These are phyloP conservation scores for Magallana ariakensis DNA, from an alignment of 1,140 invertebrate species.

Conservation along the genomic window DNA sequence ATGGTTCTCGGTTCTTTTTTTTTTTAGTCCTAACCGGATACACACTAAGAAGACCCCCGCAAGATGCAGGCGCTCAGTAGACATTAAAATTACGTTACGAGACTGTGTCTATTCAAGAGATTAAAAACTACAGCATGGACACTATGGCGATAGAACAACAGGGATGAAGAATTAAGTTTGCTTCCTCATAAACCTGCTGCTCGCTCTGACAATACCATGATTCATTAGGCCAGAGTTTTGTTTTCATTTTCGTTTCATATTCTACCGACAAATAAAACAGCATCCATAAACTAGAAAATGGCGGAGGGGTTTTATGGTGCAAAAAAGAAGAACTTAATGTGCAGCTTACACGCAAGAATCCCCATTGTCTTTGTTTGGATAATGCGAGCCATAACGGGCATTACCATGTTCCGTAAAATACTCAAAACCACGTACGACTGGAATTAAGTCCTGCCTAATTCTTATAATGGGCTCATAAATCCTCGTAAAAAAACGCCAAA, in stretches of 20 bases:
- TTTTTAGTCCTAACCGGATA: too few species aligned
- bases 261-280: neutral
- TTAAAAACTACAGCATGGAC: neutral
- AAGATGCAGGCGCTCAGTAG: neutral
- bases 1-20: too few species aligned
- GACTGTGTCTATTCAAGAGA: neutral
- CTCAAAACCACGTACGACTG: neutral
- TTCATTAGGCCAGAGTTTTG: conserved; percentile 20
- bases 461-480: conserved; percentile 25
- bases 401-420: conserved; percentile 28
- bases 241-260: conserved; percentile 14
- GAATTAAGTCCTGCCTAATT: conserved; percentile 22
- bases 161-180: neutral
- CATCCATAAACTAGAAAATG: conserved; percentile 19
- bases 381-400: neutral
- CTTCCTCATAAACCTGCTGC: neutral
- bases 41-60: too few species aligned
- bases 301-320: conserved; percentile 9
- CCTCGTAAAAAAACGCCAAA: neutral
- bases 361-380: conserved; percentile 8
- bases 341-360: conserved; percentile 29
- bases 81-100: neutral
- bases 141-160: neutral
- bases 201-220: neutral
- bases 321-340: conserved; percentile 3